These are phyloP conservation scores for Ginglymostoma cirratum DNA, from an alignment of 2,113 vertebrate genomes.

Conservation along the genomic window DNA sequence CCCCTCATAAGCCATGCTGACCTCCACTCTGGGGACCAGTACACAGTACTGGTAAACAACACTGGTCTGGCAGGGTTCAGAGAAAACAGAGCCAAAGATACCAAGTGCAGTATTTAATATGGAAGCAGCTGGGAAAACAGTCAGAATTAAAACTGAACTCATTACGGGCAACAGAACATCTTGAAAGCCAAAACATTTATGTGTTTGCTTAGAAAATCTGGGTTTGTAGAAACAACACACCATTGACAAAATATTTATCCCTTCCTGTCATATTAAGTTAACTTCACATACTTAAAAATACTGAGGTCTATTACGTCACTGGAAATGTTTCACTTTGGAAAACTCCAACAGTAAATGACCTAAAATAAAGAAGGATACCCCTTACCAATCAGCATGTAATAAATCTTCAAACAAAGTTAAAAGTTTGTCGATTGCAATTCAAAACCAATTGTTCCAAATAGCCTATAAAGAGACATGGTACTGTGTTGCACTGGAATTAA, in stretches of 20 bases:
- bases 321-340: background rate
- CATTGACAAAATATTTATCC: slow-evolving; percentile 29
- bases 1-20: background rate
- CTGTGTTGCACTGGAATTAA: background rate
- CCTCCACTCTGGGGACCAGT: slow-evolving; percentile 15
- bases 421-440: background rate
- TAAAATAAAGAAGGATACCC: background rate
- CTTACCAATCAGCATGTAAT: background rate
- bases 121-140: slow-evolving; percentile 34
- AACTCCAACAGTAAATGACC: background rate
- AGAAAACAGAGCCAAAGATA: slow-evolving; percentile 32
- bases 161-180: slow-evolving; percentile 25
- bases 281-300: background rate
- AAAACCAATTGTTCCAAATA: slow-evolving; percentile 7
- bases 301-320: background rate
- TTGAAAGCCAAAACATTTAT: slow-evolving; percentile 22
- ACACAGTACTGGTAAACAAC: slow-evolving; percentile 19
- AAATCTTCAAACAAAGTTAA: background rate
- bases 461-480: background rate
- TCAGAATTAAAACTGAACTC: slow-evolving; percentile 34
- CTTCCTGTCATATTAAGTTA: background rate
- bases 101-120: slow-evolving; percentile 35
- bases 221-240: background rate
- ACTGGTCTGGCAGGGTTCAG: slow-evolving; percentile 32
- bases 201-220: slow-evolving; percentile 37